phyloP scores from a whole-genome alignment of 2,888 invertebrate genomes.

The Ophion costatus region DNA sequence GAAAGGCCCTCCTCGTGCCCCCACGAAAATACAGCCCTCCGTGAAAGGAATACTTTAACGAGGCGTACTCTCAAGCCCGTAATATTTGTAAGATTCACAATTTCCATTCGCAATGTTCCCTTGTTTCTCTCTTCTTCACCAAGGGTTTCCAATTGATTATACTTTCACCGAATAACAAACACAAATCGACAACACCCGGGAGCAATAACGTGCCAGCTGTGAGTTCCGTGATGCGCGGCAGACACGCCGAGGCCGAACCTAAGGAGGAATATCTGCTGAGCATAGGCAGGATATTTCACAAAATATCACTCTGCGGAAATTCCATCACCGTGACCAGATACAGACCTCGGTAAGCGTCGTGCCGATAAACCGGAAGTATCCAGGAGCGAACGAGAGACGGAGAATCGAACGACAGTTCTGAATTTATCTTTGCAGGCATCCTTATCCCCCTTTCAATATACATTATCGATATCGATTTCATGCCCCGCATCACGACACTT shows the following conservation, averaged over 20 bases:
- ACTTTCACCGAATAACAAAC: constrained; percentile 82
- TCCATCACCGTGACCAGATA: constrained; percentile 97
- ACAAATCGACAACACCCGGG: constrained; percentile 77
- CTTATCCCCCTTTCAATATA: constrained; percentile 96
- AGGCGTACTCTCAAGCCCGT: not conserved
- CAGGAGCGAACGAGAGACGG: not conserved
- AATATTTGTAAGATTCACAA: no score
- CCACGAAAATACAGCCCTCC: no score
- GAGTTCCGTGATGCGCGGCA: constrained; percentile 81
- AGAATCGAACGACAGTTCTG: not conserved
- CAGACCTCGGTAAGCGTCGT: constrained; percentile 90
- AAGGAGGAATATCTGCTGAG: constrained; percentile 93
- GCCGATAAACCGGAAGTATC: not conserved
- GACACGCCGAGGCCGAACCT: constrained; percentile 83
- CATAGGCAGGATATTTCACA: constrained; percentile 97
- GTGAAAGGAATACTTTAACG: no score
- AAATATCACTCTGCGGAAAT: constrained; percentile 92
- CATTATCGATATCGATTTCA: constrained; percentile 96
- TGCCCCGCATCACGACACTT: constrained; percentile 95
- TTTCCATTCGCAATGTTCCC: no score
- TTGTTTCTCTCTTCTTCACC: constrained; percentile 28
- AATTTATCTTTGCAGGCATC: constrained; percentile 88
- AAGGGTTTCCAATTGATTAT: constrained; percentile 94
- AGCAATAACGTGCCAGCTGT: constrained; percentile 76
- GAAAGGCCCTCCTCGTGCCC: no score